Conservation (phyloP, 2,113 vertebrate genomes). For the Myanophis thanlyinensis region DNA sequence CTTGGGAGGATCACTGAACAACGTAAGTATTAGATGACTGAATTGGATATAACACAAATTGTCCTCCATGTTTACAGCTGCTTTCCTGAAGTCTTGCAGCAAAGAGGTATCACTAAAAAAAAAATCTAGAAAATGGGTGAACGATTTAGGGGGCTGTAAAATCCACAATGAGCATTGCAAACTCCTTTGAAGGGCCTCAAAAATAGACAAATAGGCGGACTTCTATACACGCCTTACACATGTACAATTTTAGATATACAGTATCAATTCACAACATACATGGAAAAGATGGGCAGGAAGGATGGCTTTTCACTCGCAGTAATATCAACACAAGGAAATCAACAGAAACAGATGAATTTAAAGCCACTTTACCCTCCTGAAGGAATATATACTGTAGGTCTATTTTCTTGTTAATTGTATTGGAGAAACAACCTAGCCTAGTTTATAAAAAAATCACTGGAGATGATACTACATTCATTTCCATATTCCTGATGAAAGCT, state of each 20-base stretch:
- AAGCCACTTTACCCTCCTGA: neutral
- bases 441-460: neutral
- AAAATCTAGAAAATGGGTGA: neutral
- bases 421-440: neutral
- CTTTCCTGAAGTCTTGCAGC: neutral
- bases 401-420: neutral
- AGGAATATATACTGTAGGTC: neutral
- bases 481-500: neutral
- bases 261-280: neutral
- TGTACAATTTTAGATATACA: neutral
- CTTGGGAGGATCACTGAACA: constrained; percentile 16
- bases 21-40: constrained; percentile 4
- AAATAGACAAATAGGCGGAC: neutral
- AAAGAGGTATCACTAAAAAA: neutral
- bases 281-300: neutral
- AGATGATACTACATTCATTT: neutral
- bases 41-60: neutral
- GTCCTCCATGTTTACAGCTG: neutral
- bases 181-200: neutral
- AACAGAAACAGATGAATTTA: neutral
- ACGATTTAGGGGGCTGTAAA: neutral
- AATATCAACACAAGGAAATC: neutral
- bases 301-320: neutral
- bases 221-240: neutral
- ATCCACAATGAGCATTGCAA: neutral